Conservation (phyloP, 2,797 vertebrate species). For the Notamacropus eugenii region DNA sequence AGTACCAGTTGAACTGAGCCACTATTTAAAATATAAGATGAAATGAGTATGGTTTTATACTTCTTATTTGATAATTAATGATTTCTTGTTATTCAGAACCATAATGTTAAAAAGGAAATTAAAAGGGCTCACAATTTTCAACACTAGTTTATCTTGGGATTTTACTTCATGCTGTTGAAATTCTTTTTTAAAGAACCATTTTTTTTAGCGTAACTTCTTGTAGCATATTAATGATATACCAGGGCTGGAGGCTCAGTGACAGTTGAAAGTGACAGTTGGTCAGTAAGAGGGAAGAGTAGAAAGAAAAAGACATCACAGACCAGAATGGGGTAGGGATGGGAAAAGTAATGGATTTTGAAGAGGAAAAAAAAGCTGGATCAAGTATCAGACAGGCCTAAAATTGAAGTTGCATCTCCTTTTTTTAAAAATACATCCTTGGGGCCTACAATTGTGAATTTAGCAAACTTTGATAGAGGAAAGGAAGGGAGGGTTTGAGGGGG, state of each 20-base stretch:
- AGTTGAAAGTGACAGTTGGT: conserved; percentile 48
- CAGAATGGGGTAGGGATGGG: background rate
- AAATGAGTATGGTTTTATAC: conserved; percentile 47
- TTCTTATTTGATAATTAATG: conserved; percentile 33
- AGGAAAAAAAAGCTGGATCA: conserved; percentile 26
- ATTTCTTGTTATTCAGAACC: conserved; percentile 26
- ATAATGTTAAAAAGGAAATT: conserved; percentile 44
- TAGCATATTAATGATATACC: conserved; percentile 8
- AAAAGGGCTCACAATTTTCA: conserved; percentile 41
- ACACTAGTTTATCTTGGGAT: conserved; percentile 47
- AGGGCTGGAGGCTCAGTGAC: conserved; percentile 6
- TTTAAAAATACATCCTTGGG: background rate
- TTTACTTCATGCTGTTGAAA: conserved; percentile 23
- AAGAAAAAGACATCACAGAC: background rate
- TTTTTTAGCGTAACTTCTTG: background rate
- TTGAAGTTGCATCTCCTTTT: conserved; percentile 13
- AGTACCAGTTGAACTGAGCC: background rate
- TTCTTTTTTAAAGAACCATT: background rate
- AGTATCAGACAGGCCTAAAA: conserved; percentile 15
- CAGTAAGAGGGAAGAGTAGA: conserved; percentile 15
- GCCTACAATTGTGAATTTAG: background rate
- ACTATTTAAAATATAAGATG: conserved; percentile 13
- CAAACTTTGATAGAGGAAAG: background rate
- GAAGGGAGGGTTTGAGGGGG: background rate
- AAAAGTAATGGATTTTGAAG: conserved; percentile 44